These are phyloP conservation scores for Hypocryptadius cinnamomeus DNA, from an alignment of 2,113 vertebrate species.

Conservation along the genomic window DNA sequence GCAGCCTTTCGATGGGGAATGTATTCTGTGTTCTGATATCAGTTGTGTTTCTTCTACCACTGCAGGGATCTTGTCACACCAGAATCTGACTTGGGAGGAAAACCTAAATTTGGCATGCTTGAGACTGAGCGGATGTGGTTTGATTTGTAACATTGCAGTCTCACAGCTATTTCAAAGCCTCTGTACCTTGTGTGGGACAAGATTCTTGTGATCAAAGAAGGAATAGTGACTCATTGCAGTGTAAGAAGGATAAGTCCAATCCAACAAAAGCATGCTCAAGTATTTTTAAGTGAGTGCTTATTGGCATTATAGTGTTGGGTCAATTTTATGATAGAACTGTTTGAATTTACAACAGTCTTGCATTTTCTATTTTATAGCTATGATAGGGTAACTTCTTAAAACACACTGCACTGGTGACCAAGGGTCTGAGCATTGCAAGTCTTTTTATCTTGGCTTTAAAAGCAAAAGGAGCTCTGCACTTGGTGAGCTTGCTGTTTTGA, in stretches of 20 bases:
- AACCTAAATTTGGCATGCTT: background rate
- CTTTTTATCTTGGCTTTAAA: background rate
- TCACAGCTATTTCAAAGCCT: background rate
- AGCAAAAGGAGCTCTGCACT: background rate
- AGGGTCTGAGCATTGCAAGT: background rate
- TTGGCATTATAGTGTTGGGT: background rate
- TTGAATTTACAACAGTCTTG: background rate
- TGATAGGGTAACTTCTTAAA: background rate
- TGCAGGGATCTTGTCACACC: background rate
- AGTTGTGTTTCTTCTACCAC: background rate
- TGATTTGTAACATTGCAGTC: background rate
- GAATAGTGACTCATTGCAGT: background rate
- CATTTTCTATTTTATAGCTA: background rate
- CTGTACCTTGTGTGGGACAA: background rate
- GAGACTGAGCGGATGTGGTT: background rate
- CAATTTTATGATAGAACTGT: background rate
- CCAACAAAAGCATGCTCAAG: background rate
- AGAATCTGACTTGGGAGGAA: background rate
- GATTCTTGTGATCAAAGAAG: background rate
- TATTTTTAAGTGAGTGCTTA: background rate
- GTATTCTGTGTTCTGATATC: background rate
- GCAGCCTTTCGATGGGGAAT: rapidly evolving
- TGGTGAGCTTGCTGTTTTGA: background rate
- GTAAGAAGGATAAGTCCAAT: background rate
- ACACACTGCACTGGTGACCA: background rate